These are phyloP conservation scores for Pelvicachromis taeniatus DNA, from an alignment of 2,113 vertebrate genomes.

Conservation along the genomic window DNA sequence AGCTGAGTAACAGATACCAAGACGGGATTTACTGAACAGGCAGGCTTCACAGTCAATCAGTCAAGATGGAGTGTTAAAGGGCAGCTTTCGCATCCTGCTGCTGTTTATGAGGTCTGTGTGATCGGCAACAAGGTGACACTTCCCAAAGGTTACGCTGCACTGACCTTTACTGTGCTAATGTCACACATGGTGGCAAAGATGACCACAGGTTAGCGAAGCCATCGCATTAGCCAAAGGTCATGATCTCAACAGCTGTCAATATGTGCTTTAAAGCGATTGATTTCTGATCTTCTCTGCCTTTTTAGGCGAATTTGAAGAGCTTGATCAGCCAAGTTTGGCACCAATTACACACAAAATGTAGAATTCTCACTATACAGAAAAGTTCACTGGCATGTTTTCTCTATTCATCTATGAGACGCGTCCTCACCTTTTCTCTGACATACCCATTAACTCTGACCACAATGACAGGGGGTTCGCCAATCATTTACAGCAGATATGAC, in stretches of 20 bases:
- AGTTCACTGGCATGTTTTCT: not conserved
- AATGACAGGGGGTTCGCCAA: slow-evolving; percentile 22
- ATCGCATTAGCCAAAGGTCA: slow-evolving; percentile 3
- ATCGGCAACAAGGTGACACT: slow-evolving; percentile 26
- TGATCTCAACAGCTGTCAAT: not conserved
- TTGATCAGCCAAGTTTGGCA: not conserved
- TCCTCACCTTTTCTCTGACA: slow-evolving; percentile 11
- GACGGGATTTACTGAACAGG: slow-evolving; percentile 1
- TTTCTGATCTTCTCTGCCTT: not conserved
- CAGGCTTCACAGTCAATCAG: slow-evolving; percentile 30
- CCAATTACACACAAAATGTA: not conserved
- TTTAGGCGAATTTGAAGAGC: not conserved
- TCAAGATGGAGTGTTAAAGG: slow-evolving; percentile 42
- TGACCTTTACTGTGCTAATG: slow-evolving; percentile 20
- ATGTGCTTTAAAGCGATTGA: not conserved
- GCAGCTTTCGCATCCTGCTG: slow-evolving; percentile 25
- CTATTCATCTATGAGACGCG: not conserved
- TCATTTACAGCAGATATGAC: slow-evolving; percentile 20
- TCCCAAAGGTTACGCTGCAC: slow-evolving; percentile 39
- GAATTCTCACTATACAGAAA: not conserved
- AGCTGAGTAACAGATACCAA: not conserved
- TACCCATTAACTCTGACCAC: slow-evolving; percentile 21
- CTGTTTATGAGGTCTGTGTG: slow-evolving; percentile 26
- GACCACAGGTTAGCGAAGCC: not conserved
- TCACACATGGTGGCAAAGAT: not conserved